phyloP scores from a whole-genome alignment of 92 coral and sea anemone genomes.

The Zoanthus sociatus region DNA sequence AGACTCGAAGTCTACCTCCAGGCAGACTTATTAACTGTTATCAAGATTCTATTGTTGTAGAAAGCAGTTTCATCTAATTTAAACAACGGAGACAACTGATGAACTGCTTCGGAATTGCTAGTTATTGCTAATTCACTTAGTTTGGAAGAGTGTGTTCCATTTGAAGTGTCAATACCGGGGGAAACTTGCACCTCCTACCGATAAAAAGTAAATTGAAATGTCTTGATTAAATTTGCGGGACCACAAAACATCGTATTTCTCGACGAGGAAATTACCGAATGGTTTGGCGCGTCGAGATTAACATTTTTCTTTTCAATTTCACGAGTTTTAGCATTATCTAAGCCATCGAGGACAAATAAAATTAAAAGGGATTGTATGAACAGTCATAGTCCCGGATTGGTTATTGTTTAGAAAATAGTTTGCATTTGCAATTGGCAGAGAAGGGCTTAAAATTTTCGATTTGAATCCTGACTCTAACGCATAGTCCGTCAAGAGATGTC shows the following conservation, averaged over 20 bases:
- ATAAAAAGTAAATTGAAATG: conserved; percentile 10
- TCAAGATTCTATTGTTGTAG: conserved; percentile 27
- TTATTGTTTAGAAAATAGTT: conserved; percentile 30
- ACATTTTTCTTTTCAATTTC: conserved; percentile 13
- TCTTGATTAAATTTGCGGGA: conserved; percentile 4
- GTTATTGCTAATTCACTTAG: conserved; percentile 36
- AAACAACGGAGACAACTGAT: conserved; percentile 37
- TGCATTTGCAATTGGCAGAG: conserved; percentile 20
- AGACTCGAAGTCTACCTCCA: conserved; percentile 43
- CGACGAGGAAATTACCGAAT: not conserved
- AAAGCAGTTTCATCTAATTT: conserved; percentile 27
- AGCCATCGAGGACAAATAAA: conserved; percentile 37
- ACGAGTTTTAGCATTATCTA: not conserved
- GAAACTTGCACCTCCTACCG: conserved; percentile 28
- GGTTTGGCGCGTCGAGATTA: not conserved
- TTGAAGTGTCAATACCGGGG: conserved; percentile 50
- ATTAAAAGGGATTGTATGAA: not conserved
- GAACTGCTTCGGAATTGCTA: conserved; percentile 28
- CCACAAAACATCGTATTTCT: conserved; percentile 9
- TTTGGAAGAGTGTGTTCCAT: conserved; percentile 35
- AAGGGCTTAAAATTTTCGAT: not conserved
- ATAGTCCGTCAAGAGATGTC: not conserved
- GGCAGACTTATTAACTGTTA: conserved; percentile 7
- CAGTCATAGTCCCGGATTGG: conserved; percentile 36
- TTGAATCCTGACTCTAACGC: not conserved